Conservation (phyloP, 1,140 invertebrate species). For the Saxidomus purpurata region DNA sequence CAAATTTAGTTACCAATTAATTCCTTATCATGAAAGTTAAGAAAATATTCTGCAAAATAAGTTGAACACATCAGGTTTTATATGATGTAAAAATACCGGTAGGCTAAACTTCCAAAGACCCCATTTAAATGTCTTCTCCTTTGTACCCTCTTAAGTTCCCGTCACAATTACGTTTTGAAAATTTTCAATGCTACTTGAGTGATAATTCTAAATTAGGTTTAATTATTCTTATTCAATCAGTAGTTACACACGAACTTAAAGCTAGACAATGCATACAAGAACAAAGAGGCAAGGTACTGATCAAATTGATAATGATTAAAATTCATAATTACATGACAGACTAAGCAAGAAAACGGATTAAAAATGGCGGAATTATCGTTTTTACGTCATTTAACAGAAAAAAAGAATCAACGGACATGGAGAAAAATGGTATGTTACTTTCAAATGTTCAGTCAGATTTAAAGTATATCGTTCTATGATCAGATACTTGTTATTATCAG, state of each 20-base stretch:
- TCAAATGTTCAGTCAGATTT: not conserved
- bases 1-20: too few species aligned
- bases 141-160: not conserved
- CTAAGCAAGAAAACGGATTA: not conserved
- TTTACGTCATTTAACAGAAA: conserved; percentile 64
- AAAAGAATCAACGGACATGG: conserved; percentile 62
- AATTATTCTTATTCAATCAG: conserved; percentile 6
- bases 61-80: too few species aligned
- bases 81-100: too few species aligned
- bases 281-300: not conserved
- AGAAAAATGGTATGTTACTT: conserved; percentile 51
- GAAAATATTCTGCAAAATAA: too few species aligned
- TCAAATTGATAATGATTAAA: conserved; percentile 29
- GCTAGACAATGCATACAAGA: conserved; percentile 21
- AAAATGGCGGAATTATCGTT: conserved; percentile 66
- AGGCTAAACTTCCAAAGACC: too few species aligned
- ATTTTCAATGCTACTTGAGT: not conserved
- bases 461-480: not conserved
- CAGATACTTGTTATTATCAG: not conserved
- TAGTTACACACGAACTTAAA: not conserved
- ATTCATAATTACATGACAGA: not conserved
- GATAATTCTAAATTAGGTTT: conserved; percentile 14
- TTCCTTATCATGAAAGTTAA: too few species aligned
- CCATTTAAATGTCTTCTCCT: not conserved
- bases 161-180: not conserved